These are phyloP conservation scores for Acanthurus leucopareius DNA, from an alignment of 2,797 vertebrate species.

Conservation along the genomic window DNA sequence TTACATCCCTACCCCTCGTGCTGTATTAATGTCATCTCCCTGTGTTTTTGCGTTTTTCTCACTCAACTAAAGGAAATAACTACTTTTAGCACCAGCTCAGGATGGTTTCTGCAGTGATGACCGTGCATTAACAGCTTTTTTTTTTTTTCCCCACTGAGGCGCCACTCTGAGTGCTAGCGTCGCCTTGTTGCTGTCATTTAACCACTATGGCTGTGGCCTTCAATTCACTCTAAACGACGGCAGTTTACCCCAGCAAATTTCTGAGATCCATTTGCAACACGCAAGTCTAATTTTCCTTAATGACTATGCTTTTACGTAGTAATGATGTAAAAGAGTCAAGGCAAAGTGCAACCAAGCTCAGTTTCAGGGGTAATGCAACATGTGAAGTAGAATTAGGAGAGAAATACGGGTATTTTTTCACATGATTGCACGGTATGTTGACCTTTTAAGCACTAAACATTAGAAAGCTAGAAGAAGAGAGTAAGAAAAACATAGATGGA, in stretches of 20 bases:
- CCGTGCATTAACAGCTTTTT: slow-evolving; percentile 65
- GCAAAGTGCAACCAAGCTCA: slow-evolving; percentile 59
- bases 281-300: slow-evolving; percentile 56
- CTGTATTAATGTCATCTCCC: slow-evolving; percentile 28
- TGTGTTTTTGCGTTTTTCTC: slow-evolving; percentile 46
- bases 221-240: slow-evolving; percentile 48
- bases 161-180: slow-evolving; percentile 47
- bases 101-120: slow-evolving; percentile 58
- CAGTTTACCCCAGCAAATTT: slow-evolving; percentile 64
- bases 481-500: slow-evolving; percentile 40
- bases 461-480: slow-evolving; percentile 34
- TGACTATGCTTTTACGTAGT: slow-evolving; percentile 49
- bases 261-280: slow-evolving; percentile 65
- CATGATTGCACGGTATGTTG: slow-evolving; percentile 25
- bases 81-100: slow-evolving; percentile 55
- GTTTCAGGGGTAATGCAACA: slow-evolving; percentile 43
- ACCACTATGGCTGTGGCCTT: slow-evolving; percentile 45
- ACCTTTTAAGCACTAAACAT: slow-evolving; percentile 68
- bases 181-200: slow-evolving; percentile 67
- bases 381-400: slow-evolving; percentile 28
- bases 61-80: slow-evolving; percentile 61
- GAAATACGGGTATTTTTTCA: slow-evolving; percentile 40
- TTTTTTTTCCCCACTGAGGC: too few species aligned
- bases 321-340: slow-evolving; percentile 50
- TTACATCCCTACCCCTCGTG: slow-evolving; percentile 19